Evolutionary conservation across 2,113 vertebrate genomes (phyloP).

Genomic region (Festucalex cinctus): DNA sequence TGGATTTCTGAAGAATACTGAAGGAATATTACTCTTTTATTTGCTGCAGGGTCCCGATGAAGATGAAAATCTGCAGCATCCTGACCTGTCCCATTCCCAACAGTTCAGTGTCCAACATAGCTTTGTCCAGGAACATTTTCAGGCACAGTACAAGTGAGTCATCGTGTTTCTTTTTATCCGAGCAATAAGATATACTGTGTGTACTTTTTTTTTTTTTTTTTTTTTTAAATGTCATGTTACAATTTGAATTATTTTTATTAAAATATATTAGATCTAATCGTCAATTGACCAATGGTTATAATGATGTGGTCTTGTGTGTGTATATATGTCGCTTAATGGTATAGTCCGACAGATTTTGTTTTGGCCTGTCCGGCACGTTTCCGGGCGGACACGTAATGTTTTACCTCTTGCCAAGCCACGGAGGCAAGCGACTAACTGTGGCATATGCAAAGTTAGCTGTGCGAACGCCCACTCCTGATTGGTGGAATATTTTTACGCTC

Average conservation of each 20-base stretch:
- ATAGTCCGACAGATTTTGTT: no score
- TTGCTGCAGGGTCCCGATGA: slow-evolving; percentile 56
- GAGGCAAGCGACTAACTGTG: no score
- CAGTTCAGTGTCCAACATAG: slow-evolving; percentile 62
- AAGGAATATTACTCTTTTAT: slow-evolving; percentile 9
- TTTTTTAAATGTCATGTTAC: not conserved
- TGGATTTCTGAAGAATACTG: slow-evolving; percentile 5
- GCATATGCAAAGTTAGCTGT: no score
- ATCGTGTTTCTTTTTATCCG: not conserved
- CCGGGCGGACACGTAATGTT: no score
- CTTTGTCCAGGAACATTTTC: slow-evolving; percentile 77
- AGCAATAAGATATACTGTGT: not conserved
- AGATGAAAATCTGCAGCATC: slow-evolving; percentile 39
- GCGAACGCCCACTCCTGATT: no score
- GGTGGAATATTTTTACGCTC: no score
- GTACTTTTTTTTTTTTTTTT: no score
- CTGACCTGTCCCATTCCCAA: slow-evolving; percentile 45
- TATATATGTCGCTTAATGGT: no score
- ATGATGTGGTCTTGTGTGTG: not conserved
- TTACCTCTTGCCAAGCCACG: no score
- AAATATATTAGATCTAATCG: not conserved
- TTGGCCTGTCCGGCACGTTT: no score
- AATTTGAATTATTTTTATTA: no score
- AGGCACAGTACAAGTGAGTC: slow-evolving; percentile 80
- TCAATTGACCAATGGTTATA: not conserved